Conservation (phyloP, 2,797 vertebrate genomes). For the Benthosema pterotum region DNA sequence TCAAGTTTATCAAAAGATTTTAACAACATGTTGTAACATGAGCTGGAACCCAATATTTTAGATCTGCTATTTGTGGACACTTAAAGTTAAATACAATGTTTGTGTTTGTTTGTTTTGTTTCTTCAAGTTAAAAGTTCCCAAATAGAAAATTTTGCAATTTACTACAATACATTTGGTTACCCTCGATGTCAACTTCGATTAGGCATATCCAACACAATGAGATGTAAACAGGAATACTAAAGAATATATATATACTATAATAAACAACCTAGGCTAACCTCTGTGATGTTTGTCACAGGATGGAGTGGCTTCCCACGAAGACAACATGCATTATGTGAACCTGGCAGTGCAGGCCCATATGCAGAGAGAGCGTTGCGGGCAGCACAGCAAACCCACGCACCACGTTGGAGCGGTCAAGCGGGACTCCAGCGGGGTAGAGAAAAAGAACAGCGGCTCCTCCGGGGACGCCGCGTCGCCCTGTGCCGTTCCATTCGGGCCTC, state of each 20-base stretch:
- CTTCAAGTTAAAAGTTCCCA: too few species aligned
- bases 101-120: too few species aligned
- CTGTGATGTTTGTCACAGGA: conserved; percentile 75
- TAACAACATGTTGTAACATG: too few species aligned
- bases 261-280: not conserved
- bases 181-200: not conserved
- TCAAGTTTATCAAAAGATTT: too few species aligned
- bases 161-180: too few species aligned
- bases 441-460: not conserved
- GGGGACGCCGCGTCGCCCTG: conserved; percentile 14
- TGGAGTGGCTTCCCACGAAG: conserved; percentile 81
- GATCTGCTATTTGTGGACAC: too few species aligned
- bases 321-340: conserved; percentile 89
- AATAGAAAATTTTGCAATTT: too few species aligned
- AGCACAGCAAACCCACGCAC: not conserved
- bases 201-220: too few species aligned
- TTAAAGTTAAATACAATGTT: too few species aligned
- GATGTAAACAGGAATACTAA: not conserved
- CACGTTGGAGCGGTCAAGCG: conserved; percentile 58
- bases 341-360: conserved; percentile 81
- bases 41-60: too few species aligned
- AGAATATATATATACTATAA: not conserved
- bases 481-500: conserved; percentile 77
- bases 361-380: conserved; percentile 28
- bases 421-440: conserved; percentile 47